A percentile compares a stretch with the other conserved stretches of the same genome.
Evolutionary conservation across 2,888 invertebrate species (phyloP).

Genomic region (Trachelus stipa): DNA sequence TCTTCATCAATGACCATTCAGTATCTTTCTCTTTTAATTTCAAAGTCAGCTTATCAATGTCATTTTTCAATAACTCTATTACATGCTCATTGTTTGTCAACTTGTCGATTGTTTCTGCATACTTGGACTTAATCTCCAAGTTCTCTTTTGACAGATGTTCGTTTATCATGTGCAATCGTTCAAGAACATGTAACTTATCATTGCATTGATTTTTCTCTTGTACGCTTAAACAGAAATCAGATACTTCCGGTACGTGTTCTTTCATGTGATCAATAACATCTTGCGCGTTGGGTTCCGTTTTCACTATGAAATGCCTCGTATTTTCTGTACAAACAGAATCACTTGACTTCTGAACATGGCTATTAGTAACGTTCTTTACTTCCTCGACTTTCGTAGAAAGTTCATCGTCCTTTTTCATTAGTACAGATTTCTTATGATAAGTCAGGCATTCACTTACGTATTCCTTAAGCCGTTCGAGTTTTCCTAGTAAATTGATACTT

Average conservation of each 20-base stretch:
- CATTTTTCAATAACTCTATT: conserved; percentile 10
- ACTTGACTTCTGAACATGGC: not conserved
- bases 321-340: not conserved
- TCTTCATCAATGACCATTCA: not conserved
- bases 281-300: not conserved
- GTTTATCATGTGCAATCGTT: conserved; percentile 6
- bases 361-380: not conserved
- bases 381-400: not conserved
- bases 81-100: conserved; percentile 5
- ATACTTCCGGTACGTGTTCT: not conserved
- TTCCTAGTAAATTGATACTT: not conserved
- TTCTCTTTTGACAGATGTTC: conserved; percentile 17
- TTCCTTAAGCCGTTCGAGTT: not conserved
- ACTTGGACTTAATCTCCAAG: conserved; percentile 4
- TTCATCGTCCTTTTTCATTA: not conserved
- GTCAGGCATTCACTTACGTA: not conserved
- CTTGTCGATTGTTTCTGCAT: conserved; percentile 10
- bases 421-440: not conserved
- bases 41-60: conserved; percentile 3
- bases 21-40: conserved; percentile 13
- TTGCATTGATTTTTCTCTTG: not conserved
- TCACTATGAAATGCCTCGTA: not conserved
- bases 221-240: not conserved
- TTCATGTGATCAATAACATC: not conserved
- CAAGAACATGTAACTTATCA: not conserved